Evolutionary conservation across 2,113 vertebrate species (phyloP).

Genomic region (Antechinus stuartii): DNA sequence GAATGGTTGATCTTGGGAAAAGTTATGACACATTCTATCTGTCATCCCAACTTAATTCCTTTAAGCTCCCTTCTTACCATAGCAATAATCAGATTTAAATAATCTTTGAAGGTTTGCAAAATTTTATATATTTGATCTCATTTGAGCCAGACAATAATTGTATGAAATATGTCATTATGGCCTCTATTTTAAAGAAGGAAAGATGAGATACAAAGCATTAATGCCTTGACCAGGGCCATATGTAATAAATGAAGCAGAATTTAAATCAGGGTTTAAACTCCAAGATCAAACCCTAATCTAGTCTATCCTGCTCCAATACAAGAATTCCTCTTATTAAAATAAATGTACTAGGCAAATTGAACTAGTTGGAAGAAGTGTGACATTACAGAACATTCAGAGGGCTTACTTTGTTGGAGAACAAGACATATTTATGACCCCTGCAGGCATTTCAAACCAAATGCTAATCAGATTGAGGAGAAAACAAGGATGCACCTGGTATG

Average conservation of each 20-base stretch:
- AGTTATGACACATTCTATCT: background rate
- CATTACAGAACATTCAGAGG: background rate
- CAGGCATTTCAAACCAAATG: slow-evolving; percentile 4
- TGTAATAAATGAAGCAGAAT: background rate
- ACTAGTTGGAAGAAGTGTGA: slow-evolving; percentile 23
- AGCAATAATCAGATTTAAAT: background rate
- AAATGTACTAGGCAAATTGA: slow-evolving; percentile 8
- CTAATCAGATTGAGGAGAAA: slow-evolving; percentile 25
- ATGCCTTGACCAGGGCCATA: background rate
- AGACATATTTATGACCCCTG: background rate
- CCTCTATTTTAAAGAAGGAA: background rate
- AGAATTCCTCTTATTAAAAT: background rate
- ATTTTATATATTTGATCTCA: background rate
- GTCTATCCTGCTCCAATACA: background rate
- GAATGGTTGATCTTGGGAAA: background rate
- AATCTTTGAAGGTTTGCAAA: background rate
- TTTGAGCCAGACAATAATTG: background rate
- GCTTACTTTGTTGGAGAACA: background rate
- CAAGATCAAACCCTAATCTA: background rate
- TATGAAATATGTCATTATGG: background rate
- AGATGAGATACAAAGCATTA: background rate
- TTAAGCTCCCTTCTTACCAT: background rate
- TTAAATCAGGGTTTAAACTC: background rate
- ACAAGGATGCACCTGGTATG: slow-evolving; percentile 33
- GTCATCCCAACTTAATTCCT: background rate